Percentiles rank a stretch among this genome's conserved stretches.
Evolutionary conservation across 2,113 vertebrate genomes (phyloP).

Genomic region (Opisthocomus hoazin): DNA sequence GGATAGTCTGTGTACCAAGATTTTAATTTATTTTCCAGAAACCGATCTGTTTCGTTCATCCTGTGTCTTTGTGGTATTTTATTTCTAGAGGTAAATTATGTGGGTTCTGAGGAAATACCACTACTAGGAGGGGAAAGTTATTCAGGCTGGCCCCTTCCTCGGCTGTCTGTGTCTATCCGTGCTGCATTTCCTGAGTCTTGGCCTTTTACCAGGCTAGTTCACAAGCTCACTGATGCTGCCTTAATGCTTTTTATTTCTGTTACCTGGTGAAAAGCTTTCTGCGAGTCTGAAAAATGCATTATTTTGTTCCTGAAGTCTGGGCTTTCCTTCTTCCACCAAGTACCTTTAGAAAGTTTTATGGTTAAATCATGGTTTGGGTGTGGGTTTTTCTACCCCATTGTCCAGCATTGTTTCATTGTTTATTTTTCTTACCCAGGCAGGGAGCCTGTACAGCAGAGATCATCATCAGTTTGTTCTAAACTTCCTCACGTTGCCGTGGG

Average conservation of each 20-base stretch:
- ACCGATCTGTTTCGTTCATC: background rate
- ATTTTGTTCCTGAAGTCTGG: background rate
- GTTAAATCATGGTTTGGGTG: background rate
- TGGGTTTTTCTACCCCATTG: background rate
- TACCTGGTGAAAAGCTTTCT: background rate
- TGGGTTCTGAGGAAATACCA: background rate
- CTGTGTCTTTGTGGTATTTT: background rate
- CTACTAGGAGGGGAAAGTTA: background rate
- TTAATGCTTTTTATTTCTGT: background rate
- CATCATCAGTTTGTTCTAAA: background rate
- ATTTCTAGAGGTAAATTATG: background rate
- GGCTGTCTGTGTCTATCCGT: background rate
- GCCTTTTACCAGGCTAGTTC: background rate
- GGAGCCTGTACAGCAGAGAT: background rate
- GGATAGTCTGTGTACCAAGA: background rate
- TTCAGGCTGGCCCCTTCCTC: background rate
- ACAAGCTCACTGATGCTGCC: background rate
- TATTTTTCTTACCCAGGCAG: background rate
- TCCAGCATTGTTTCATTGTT: background rate
- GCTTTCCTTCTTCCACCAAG: background rate
- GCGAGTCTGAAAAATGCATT: background rate
- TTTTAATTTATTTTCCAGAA: background rate
- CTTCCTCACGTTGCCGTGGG: fast-evolving
- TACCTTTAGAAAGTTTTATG: background rate
- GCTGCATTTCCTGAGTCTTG: background rate